phyloP scores from a whole-genome alignment of 2,888 invertebrate species.

The Nineta flava region DNA sequence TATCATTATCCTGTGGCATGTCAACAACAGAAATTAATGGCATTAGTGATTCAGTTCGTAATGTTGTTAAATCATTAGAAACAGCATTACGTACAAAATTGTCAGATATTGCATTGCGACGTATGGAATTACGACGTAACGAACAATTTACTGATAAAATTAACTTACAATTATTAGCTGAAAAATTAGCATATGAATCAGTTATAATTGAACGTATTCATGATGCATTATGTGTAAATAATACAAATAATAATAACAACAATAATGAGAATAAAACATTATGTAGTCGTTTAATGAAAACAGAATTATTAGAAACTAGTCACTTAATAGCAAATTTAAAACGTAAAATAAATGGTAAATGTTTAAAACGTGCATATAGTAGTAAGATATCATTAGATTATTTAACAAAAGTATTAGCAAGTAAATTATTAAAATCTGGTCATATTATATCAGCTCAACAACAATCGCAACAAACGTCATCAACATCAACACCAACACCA shows the following conservation, averaged over 20 bases:
- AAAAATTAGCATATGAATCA: conserved; percentile 67
- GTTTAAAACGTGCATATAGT: conserved; percentile 26
- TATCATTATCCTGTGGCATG: conserved; percentile 11
- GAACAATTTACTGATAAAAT: conserved; percentile 51
- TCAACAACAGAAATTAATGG: conserved; percentile 37
- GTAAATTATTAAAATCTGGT: conserved; percentile 35
- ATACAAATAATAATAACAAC: conserved; percentile 25
- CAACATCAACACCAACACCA: conserved; percentile 22
- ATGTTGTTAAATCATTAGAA: conserved; percentile 47
- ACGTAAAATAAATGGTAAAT: conserved; percentile 42
- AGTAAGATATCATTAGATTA: conserved; percentile 41
- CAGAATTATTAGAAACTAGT: conserved; percentile 60
- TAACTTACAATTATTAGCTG: conserved; percentile 55
- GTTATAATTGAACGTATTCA: conserved; percentile 52
- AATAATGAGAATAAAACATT: conserved; percentile 35
- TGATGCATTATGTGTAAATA: conserved; percentile 34
- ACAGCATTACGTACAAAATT: conserved; percentile 51
- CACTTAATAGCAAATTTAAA: conserved; percentile 58
- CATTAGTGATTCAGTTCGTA: conserved; percentile 37
- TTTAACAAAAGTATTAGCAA: conserved; percentile 58
- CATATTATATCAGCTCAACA: conserved; percentile 23
- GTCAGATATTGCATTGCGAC: conserved; percentile 47
- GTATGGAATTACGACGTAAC: conserved; percentile 45
- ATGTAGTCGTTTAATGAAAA: conserved; percentile 41
- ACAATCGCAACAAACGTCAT: conserved; percentile 20